phyloP scores from a whole-genome alignment of 2,888 invertebrate species.

The Chrysolina haemoptera region DNA sequence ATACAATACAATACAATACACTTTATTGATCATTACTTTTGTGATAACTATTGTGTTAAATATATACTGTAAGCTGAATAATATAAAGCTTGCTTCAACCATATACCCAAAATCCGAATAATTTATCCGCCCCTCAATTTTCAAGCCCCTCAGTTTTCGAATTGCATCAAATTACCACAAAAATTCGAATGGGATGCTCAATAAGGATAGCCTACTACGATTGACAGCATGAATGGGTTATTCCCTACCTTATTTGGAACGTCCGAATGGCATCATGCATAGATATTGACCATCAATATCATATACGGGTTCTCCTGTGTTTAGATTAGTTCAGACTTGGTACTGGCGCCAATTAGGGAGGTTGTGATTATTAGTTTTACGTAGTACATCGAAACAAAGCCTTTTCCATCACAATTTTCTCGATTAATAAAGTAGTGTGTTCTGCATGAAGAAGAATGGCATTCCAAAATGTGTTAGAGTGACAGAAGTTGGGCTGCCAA shows the following conservation, averaged over 20 bases:
- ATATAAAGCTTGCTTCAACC: too few relatives aligned
- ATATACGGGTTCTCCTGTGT: slow-evolving; percentile 51
- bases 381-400: background rate
- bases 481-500: too few relatives aligned
- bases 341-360: slow-evolving; percentile 14
- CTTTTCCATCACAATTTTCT: background rate
- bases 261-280: slow-evolving; percentile 57
- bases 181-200: slow-evolving; percentile 27
- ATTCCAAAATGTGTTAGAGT: too few relatives aligned
- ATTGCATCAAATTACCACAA: slow-evolving; percentile 18
- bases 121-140: slow-evolving; percentile 4
- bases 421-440: background rate
- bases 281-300: slow-evolving; percentile 61
- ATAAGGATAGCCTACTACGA: slow-evolving; percentile 18
- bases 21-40: too few relatives aligned
- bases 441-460: too few relatives aligned
- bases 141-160: slow-evolving; percentile 11
- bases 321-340: slow-evolving; percentile 43
- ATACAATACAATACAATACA: too few relatives aligned
- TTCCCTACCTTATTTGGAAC: slow-evolving; percentile 30
- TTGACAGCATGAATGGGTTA: slow-evolving; percentile 31
- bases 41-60: background rate
- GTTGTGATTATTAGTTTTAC: background rate
- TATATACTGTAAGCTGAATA: background rate
- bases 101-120: background rate